phyloP scores from a whole-genome alignment of 2,888 invertebrate species.

The Torymus aiolomorphi region DNA sequence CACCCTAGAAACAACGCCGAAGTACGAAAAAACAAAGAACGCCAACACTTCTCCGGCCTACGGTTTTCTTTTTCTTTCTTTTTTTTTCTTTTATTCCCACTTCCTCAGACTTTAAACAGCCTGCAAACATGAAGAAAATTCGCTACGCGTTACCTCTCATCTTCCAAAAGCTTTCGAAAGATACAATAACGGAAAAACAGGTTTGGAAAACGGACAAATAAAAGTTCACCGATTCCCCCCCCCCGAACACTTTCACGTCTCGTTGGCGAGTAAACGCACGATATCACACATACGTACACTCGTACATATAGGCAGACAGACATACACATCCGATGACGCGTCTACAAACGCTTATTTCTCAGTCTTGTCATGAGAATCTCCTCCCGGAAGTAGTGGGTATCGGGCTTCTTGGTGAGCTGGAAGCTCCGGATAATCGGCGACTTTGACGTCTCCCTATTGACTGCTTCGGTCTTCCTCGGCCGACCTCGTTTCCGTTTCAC shows the following conservation, averaged over 20 bases:
- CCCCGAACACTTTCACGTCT: too few species aligned
- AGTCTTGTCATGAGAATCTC: slow-evolving; percentile 53
- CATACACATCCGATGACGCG: not conserved
- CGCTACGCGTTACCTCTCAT: not conserved
- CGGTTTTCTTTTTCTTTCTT: too few species aligned
- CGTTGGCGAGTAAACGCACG: too few species aligned
- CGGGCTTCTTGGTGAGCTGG: slow-evolving; percentile 36
- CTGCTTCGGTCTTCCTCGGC: slow-evolving; percentile 35
- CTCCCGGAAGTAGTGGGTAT: slow-evolving; percentile 46
- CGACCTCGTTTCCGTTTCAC: slow-evolving; percentile 45
- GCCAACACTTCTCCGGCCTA: not conserved
- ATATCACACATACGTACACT: too few species aligned
- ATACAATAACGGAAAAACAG: not conserved
- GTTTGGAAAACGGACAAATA: too few species aligned
- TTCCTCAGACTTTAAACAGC: not conserved
- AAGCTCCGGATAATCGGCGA: slow-evolving; percentile 17
- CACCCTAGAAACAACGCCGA: not conserved
- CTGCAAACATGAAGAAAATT: not conserved
- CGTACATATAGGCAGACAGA: too few species aligned
- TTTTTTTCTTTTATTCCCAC: too few species aligned
- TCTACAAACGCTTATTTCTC: slow-evolving; percentile 53
- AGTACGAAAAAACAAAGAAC: not conserved
- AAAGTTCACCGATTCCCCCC: too few species aligned
- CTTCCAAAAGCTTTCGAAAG: not conserved
- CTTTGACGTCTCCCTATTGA: not conserved